Percentiles rank a stretch among this genome's conserved stretches.
Evolutionary conservation across 2,113 vertebrate species (phyloP).

Genomic region (Grammomys dolichurus): DNA sequence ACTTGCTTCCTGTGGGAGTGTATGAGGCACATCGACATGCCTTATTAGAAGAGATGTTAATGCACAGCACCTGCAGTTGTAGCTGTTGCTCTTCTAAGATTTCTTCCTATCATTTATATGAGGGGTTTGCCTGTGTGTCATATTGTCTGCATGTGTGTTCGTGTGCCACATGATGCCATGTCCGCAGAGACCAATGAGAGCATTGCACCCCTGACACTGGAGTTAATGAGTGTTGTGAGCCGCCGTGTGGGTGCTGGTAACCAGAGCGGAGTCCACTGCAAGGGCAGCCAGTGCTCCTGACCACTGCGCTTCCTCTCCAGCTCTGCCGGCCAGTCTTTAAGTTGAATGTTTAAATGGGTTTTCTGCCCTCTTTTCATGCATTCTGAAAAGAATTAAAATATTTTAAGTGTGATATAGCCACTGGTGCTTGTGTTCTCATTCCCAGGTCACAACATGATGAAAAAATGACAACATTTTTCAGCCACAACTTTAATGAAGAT

Average conservation of each 20-base stretch:
- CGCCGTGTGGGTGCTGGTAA: neutral
- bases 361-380: neutral
- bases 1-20: neutral
- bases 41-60: neutral
- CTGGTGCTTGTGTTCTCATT: conserved; percentile 65
- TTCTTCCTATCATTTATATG: neutral
- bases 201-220: neutral
- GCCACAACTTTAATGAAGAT: conserved; percentile 98
- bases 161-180: neutral
- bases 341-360: neutral
- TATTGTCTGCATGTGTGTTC: neutral
- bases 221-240: neutral
- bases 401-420: conserved; percentile 14
- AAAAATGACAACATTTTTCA: conserved; percentile 99
- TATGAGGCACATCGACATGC: neutral
- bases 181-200: neutral
- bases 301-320: neutral
- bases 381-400: conserved; percentile 23
- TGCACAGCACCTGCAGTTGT: neutral
- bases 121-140: neutral
- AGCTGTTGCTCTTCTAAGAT: neutral
- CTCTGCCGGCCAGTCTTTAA: neutral
- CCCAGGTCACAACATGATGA: conserved; percentile 96
- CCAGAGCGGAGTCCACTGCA: neutral
- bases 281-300: neutral